These are phyloP conservation scores for Xyrauchen texanus DNA, from an alignment of 2,113 vertebrate genomes.

Conservation along the genomic window DNA sequence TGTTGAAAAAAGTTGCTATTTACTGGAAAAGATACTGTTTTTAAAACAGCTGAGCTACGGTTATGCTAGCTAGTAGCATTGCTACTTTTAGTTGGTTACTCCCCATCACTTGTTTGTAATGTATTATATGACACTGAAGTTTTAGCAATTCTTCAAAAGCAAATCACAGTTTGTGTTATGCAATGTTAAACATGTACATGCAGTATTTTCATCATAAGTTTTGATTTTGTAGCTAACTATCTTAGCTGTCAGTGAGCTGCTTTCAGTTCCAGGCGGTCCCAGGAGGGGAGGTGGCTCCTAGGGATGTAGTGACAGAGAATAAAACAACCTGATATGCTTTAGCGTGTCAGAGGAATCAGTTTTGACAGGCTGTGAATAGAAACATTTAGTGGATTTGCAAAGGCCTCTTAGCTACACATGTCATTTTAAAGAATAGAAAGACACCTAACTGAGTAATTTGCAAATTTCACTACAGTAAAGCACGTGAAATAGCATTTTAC, in stretches of 20 bases:
- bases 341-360: constrained; percentile 17
- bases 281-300: no score
- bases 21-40: no score
- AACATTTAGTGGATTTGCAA: constrained; percentile 8
- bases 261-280: no score
- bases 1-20: no score
- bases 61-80: no score
- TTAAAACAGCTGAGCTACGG: no score
- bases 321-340: constrained; percentile 18
- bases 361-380: constrained; percentile 39
- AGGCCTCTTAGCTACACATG: neutral
- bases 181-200: neutral
- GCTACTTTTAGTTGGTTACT: no score
- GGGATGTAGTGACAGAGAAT: neutral
- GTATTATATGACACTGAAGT: no score
- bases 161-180: no score
- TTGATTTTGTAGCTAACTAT: neutral
- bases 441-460: constrained; percentile 4
- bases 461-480: constrained; percentile 13
- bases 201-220: neutral
- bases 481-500: neutral
- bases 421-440: constrained; percentile 1
- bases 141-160: no score
- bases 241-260: neutral
- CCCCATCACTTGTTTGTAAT: no score